A percentile compares a stretch with the other conserved stretches of the same genome.
phyloP scores from a whole-genome alignment of 2,888 invertebrate genomes.

The Morinoia aosen region DNA sequence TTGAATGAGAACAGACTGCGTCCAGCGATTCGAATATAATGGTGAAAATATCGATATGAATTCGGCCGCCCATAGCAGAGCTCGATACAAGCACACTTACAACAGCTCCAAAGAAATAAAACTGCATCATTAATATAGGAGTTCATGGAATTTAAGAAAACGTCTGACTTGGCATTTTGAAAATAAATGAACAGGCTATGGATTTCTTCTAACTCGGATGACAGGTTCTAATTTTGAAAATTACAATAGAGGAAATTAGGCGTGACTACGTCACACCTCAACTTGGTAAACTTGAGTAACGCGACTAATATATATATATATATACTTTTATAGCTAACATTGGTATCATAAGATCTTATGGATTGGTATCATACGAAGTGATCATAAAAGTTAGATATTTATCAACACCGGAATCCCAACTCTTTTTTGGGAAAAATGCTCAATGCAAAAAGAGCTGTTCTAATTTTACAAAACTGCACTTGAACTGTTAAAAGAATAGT shows the following conservation, averaged over 20 bases:
- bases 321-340: background rate
- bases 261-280: background rate
- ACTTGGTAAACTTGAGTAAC: background rate
- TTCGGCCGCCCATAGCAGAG: background rate
- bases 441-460: background rate
- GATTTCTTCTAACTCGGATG: background rate
- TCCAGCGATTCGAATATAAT: background rate
- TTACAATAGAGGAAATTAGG: background rate
- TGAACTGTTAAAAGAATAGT: background rate
- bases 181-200: too few species aligned
- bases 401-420: background rate
- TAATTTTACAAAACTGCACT: background rate
- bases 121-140: background rate
- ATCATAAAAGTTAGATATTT: background rate
- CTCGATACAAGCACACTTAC: background rate
- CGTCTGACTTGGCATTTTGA: background rate
- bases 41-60: background rate
- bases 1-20: too few species aligned
- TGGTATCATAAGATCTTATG: too few species aligned
- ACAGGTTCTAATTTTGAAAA: background rate
- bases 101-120: background rate
- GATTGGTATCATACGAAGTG: background rate
- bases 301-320: background rate
- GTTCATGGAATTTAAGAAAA: background rate
- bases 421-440: background rate